phyloP scores from a whole-genome alignment of 2,113 vertebrate genomes.

The Caranx ignobilis region DNA sequence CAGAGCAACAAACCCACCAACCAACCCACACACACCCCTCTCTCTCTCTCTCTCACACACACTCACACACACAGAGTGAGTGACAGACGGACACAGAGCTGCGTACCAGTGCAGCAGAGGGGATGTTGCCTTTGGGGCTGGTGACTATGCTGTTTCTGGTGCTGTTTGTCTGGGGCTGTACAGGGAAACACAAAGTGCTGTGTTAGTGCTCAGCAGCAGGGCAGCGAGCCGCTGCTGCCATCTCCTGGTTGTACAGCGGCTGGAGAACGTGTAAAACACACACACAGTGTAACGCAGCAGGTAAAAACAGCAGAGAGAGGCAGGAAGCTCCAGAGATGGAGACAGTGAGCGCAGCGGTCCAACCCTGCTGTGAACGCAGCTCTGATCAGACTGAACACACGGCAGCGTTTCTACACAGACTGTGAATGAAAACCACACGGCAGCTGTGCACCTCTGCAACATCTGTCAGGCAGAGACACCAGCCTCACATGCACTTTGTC shows the following conservation, averaged over 20 bases:
- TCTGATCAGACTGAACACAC: too few relatives aligned
- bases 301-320: conserved; percentile 20
- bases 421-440: conserved; percentile 22
- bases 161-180: conserved; percentile 95
- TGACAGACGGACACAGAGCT: conserved; percentile 48
- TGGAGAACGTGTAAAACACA: conserved; percentile 4
- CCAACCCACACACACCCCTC: not conserved
- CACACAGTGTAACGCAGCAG: conserved; percentile 13
- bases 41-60: not conserved
- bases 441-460: conserved; percentile 42
- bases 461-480: conserved; percentile 37
- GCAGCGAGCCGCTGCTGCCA: conserved; percentile 11
- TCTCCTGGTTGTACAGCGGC: conserved; percentile 40
- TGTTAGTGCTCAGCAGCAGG: conserved; percentile 40
- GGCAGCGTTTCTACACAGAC: conserved; percentile 46
- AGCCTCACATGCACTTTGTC: conserved; percentile 20
- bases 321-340: conserved; percentile 7
- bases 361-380: too few relatives aligned
- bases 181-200: conserved; percentile 74
- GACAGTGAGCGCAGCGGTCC: not conserved
- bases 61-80: conserved; percentile 37
- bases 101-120: conserved; percentile 93
- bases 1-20: not conserved
- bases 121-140: conserved; percentile 92
- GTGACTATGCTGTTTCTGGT: conserved; percentile 94